A percentile compares a stretch with the other conserved stretches of the same genome.
Evolutionary conservation across 1,140 invertebrate species (phyloP).

Genomic region (Thaumetopoea pityocampa): DNA sequence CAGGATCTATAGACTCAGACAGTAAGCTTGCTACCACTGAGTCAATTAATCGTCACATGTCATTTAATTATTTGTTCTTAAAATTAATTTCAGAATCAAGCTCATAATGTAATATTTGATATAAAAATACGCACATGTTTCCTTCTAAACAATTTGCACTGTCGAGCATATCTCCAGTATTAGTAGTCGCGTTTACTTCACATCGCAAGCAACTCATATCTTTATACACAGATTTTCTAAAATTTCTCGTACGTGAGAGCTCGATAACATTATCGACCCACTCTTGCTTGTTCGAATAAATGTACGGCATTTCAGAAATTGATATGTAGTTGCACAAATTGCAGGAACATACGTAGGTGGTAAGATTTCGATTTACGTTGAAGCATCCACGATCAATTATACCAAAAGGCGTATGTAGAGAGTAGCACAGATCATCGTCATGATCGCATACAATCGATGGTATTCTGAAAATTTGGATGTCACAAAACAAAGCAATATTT

Average conservation of each 20-base stretch:
- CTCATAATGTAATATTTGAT: constrained; percentile 4
- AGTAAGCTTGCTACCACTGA: no score
- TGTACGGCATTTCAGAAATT: constrained; percentile 48
- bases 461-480: constrained; percentile 29
- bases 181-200: constrained; percentile 39
- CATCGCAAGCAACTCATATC: constrained; percentile 55
- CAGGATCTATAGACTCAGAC: no score
- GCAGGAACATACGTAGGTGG: constrained; percentile 46
- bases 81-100: constrained; percentile 5
- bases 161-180: constrained; percentile 25
- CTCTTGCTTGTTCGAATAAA: constrained; percentile 41
- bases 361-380: constrained; percentile 40
- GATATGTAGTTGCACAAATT: constrained; percentile 56
- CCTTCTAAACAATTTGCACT: constrained; percentile 45
- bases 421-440: constrained; percentile 46
- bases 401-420: constrained; percentile 54
- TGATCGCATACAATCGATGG: constrained; percentile 31
- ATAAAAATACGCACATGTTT: constrained; percentile 37
- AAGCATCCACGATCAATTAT: constrained; percentile 52
- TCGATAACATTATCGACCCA: constrained; percentile 55
- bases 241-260: constrained; percentile 38
- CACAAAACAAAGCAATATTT: constrained; percentile 20
- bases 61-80: no score
- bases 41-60: no score
- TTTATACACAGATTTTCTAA: constrained; percentile 47